A percentile compares a stretch with the other conserved stretches of the same genome.
Evolutionary conservation across 2,113 vertebrate genomes (phyloP).

Genomic region (Aleadryas rufinucha): DNA sequence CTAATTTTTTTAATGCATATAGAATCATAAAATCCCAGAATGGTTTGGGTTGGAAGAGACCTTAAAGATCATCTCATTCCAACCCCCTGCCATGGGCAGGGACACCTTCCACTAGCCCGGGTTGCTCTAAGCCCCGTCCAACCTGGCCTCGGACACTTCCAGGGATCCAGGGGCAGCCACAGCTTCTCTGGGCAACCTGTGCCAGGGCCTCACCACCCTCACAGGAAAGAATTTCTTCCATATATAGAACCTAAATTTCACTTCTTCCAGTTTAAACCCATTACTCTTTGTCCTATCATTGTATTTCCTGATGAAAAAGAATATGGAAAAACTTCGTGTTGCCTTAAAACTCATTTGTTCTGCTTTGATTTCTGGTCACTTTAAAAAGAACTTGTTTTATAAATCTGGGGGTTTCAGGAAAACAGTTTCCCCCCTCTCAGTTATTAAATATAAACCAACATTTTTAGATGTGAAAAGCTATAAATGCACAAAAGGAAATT

Average conservation of each 20-base stretch:
- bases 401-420: not conserved
- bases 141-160: not conserved
- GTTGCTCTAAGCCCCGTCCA: accelerated
- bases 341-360: not conserved
- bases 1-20: not conserved
- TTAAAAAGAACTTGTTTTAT: not conserved
- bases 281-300: not conserved
- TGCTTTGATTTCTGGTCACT: not conserved
- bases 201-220: accelerated
- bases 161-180: not conserved
- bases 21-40: not conserved
- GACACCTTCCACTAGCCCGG: not conserved
- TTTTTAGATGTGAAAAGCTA: not conserved
- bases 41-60: not conserved
- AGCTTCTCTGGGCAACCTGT: not conserved
- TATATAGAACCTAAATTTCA: not conserved
- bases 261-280: not conserved
- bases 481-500: not conserved
- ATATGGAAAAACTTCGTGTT: not conserved
- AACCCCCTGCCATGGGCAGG: not conserved
- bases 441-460: not conserved
- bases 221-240: not conserved
- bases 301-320: not conserved
- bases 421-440: not conserved
- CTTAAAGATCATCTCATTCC: not conserved